These are phyloP conservation scores for Oegoconia quadripuncta DNA, from an alignment of 2,888 invertebrate genomes.

Conservation along the genomic window DNA sequence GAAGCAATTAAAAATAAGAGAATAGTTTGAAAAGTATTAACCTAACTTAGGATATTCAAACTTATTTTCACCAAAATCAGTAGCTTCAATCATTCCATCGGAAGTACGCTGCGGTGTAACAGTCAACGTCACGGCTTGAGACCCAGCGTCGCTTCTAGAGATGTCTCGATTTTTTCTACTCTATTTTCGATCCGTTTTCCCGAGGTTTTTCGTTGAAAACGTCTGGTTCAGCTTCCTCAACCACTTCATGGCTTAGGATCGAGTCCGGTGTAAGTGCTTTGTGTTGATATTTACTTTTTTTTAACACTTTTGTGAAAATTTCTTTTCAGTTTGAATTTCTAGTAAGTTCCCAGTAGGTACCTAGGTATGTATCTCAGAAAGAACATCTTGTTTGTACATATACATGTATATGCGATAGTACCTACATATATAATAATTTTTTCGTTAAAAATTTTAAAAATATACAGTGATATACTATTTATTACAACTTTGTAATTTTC, in stretches of 20 bases:
- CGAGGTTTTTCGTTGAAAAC: slow-evolving; percentile 58
- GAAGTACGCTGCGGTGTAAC: slow-evolving; percentile 45
- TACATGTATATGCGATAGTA: too few species aligned
- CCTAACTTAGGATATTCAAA: too few species aligned
- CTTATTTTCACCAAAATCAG: too few species aligned
- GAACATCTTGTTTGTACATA: too few species aligned
- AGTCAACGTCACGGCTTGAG: slow-evolving; percentile 54
- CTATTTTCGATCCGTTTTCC: slow-evolving; percentile 73
- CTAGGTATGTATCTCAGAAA: not conserved
- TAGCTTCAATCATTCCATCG: too few species aligned
- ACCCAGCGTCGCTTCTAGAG: slow-evolving; percentile 64
- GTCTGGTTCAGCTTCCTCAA: slow-evolving; percentile 66
- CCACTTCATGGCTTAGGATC: slow-evolving; percentile 54
- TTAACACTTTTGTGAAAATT: not conserved
- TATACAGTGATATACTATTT: too few species aligned
- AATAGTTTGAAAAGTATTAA: too few species aligned
- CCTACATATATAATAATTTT: too few species aligned
- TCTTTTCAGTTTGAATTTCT: not conserved
- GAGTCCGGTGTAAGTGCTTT: slow-evolving; percentile 34
- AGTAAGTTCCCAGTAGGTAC: not conserved
- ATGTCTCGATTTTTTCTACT: slow-evolving; percentile 75
- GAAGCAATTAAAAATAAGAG: too few species aligned
- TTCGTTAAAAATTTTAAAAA: too few species aligned
- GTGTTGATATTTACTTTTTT: slow-evolving; percentile 19
- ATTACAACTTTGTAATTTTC: too few species aligned